Percentiles rank a stretch among this genome's conserved stretches.
These are phyloP conservation scores for Trididemnum nubilum DNA, from an alignment of 23 tunicate species.

Conservation along the genomic window DNA sequence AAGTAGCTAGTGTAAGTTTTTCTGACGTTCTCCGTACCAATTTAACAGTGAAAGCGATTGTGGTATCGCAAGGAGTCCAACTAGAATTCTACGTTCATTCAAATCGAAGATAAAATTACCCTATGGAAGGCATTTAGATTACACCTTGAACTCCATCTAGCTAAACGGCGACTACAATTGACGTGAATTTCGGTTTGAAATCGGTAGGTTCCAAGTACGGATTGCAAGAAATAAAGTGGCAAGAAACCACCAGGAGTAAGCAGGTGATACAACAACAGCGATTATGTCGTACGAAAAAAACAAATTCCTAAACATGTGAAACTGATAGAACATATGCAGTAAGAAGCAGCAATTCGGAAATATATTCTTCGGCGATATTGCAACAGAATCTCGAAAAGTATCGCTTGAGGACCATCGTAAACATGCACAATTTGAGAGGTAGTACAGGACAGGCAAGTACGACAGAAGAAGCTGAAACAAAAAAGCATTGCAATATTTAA, in stretches of 20 bases:
- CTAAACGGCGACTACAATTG: too few species aligned
- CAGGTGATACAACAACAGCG: slow-evolving; percentile 13
- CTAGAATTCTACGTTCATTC: too few species aligned
- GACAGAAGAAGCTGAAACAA: slow-evolving; percentile 32
- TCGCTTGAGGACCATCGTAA: slow-evolving; percentile 9
- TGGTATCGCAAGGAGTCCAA: too few species aligned
- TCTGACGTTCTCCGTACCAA: too few species aligned
- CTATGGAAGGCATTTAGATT: too few species aligned
- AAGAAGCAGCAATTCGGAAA: slow-evolving; percentile 1
- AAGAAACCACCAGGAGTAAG: slow-evolving; percentile 30
- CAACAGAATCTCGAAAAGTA: slow-evolving; percentile 3
- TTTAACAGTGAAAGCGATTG: too few species aligned
- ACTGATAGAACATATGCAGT: neutral
- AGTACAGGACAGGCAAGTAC: slow-evolving; percentile 33
- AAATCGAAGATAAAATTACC: too few species aligned
- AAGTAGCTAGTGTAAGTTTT: too few species aligned
- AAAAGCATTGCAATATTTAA: slow-evolving; percentile 12
- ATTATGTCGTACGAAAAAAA: slow-evolving; percentile 24
- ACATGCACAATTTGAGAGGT: slow-evolving; percentile 22
- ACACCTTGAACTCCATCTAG: too few species aligned
- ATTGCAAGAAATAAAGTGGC: slow-evolving; percentile 4
- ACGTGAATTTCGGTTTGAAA: too few species aligned
- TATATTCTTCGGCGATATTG: neutral
- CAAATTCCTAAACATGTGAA: neutral
- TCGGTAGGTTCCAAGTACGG: slow-evolving; percentile 10